Conservation (phyloP, 2,888 invertebrate genomes). For the Dicranocentrus wangi region DNA sequence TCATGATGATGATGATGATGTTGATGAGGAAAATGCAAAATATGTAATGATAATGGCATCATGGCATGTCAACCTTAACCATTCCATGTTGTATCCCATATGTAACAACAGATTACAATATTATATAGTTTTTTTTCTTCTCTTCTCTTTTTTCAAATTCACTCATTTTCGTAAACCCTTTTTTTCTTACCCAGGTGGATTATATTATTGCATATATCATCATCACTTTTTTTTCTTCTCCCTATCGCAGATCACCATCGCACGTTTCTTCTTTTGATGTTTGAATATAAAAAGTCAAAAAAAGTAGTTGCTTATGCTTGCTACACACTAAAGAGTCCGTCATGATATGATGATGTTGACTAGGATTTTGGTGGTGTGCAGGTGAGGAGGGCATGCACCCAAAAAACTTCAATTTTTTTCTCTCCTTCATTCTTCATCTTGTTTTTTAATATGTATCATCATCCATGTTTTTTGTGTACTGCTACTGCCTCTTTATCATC, state of each 20-base stretch:
- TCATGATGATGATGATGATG: not conserved
- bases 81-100: not conserved
- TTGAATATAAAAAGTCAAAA: not conserved
- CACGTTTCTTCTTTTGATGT: not conserved
- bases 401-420: not conserved
- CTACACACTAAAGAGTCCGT: not conserved
- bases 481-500: conserved; percentile 4
- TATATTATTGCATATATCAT: conserved; percentile 32
- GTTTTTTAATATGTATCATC: no score
- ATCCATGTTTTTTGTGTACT: conserved; percentile 21
- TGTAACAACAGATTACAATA: no score
- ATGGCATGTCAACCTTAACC: conserved; percentile 41
- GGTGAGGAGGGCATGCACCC: conserved; percentile 46
- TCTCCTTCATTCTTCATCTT: conserved; percentile 1
- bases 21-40: conserved; percentile 31
- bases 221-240: conserved; percentile 35
- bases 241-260: conserved; percentile 24
- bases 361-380: no score
- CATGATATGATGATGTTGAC: no score
- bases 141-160: conserved; percentile 1
- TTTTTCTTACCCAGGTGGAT: conserved; percentile 1
- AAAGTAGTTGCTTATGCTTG: not conserved
- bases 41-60: conserved; percentile 33
- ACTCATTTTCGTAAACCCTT: not conserved
- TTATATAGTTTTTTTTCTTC: no score